Evolutionary conservation across 2,113 vertebrate genomes (phyloP).

Genomic region (Scomber japonicus): DNA sequence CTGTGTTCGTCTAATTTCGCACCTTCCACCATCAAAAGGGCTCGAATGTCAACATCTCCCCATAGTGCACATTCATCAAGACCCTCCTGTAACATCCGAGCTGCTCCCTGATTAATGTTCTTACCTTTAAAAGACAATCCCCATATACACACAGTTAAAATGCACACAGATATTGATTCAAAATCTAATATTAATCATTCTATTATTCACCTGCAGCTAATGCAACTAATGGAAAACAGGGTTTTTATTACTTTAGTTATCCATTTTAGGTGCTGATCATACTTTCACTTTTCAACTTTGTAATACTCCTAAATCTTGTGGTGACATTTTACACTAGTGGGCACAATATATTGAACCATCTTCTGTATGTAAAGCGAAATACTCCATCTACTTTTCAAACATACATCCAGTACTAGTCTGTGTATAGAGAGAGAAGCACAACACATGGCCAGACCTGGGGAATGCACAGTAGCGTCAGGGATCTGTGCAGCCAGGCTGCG

Average conservation of each 20-base stretch:
- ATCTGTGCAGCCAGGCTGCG: constrained; percentile 83
- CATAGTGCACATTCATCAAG: constrained; percentile 87
- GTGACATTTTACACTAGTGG: too few species aligned
- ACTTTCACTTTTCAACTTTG: too few species aligned
- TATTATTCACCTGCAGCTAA: not conserved
- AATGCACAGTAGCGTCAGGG: constrained; percentile 62
- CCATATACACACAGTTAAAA: not conserved
- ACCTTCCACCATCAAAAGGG: constrained; percentile 89
- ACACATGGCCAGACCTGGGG: constrained; percentile 68
- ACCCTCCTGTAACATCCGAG: constrained; percentile 85
- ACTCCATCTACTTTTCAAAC: not conserved
- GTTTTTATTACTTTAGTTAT: not conserved
- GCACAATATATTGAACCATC: too few species aligned
- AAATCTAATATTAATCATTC: not conserved
- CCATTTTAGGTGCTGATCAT: too few species aligned
- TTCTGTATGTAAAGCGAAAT: too few species aligned
- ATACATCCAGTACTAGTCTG: not conserved
- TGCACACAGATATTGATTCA: not conserved
- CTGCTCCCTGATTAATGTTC: constrained; percentile 81
- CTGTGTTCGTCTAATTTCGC: constrained; percentile 86
- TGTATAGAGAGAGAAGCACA: not conserved
- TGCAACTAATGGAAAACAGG: not conserved
- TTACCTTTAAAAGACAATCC: constrained; percentile 60
- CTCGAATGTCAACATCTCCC: constrained; percentile 86
- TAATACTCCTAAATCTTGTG: too few species aligned